These are phyloP conservation scores for Alosa sapidissima DNA, from an alignment of 2,797 vertebrate genomes.

Conservation along the genomic window DNA sequence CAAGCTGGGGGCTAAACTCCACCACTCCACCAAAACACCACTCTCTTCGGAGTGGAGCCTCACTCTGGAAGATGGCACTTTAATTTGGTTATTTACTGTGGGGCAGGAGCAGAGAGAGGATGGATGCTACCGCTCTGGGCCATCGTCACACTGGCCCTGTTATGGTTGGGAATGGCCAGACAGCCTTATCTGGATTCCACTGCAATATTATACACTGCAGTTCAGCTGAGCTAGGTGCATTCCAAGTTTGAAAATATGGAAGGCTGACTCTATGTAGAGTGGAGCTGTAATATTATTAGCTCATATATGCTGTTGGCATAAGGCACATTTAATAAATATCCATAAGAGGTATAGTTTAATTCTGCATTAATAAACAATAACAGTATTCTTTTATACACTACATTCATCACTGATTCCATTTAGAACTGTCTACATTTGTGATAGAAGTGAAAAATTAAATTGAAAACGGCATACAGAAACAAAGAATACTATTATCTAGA, in stretches of 20 bases:
- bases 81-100: conserved; percentile 11
- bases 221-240: background rate
- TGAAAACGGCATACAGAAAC: background rate
- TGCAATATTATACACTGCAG: background rate
- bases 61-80: background rate
- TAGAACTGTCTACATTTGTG: background rate
- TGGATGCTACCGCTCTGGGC: background rate
- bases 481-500: background rate
- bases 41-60: background rate
- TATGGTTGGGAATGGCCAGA: background rate
- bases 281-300: background rate
- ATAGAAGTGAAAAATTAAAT: background rate
- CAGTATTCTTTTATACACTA: background rate
- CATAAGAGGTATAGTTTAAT: no score
- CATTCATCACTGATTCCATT: background rate
- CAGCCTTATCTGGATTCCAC: background rate
- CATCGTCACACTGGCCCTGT: background rate
- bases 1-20: background rate
- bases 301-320: no score
- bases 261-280: background rate
- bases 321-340: no score
- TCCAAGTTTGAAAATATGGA: background rate
- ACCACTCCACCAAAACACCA: background rate
- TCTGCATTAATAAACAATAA: background rate
- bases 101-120: background rate